These are phyloP conservation scores for Heliconius hortense DNA, from an alignment of 2,888 invertebrate species.

Conservation along the genomic window DNA sequence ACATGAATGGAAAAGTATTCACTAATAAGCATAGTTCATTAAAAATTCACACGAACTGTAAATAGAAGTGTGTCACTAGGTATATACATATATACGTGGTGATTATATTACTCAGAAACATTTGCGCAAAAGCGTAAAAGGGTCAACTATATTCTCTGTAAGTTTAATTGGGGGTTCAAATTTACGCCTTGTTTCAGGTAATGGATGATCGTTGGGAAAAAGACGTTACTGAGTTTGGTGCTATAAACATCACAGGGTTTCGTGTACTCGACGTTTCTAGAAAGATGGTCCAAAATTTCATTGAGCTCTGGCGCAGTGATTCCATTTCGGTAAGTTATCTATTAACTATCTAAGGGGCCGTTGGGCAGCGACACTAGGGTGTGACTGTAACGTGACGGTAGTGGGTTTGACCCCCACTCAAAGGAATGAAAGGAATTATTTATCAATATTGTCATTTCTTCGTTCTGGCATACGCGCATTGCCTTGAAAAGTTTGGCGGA, in stretches of 20 bases:
- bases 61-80: neutral
- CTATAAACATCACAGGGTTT: conserved; percentile 98
- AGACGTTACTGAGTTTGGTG: conserved; percentile 95
- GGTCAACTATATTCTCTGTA: conserved; percentile 16
- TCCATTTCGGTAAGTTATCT: conserved; percentile 88
- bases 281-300: conserved; percentile 90
- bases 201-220: conserved; percentile 97
- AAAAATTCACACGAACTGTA: conserved; percentile 4
- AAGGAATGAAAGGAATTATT: too few relatives aligned
- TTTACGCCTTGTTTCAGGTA: conserved; percentile 82
- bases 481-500: too few relatives aligned
- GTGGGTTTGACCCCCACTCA: too few relatives aligned
- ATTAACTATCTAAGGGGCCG: too few relatives aligned
- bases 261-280: conserved; percentile 92
- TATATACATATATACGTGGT: neutral
- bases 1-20: neutral
- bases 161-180: conserved; percentile 27
- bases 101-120: conserved; percentile 9
- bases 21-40: conserved; percentile 12
- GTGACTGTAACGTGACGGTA: too few relatives aligned
- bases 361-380: too few relatives aligned
- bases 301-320: conserved; percentile 90
- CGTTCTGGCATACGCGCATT: too few relatives aligned
- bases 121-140: conserved; percentile 2
- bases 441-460: too few relatives aligned